Evolutionary conservation across 1,140 invertebrate genomes (phyloP), one percentile per base, ranked within the genome.

Genomic region (Plutomurus gul): DNA sequence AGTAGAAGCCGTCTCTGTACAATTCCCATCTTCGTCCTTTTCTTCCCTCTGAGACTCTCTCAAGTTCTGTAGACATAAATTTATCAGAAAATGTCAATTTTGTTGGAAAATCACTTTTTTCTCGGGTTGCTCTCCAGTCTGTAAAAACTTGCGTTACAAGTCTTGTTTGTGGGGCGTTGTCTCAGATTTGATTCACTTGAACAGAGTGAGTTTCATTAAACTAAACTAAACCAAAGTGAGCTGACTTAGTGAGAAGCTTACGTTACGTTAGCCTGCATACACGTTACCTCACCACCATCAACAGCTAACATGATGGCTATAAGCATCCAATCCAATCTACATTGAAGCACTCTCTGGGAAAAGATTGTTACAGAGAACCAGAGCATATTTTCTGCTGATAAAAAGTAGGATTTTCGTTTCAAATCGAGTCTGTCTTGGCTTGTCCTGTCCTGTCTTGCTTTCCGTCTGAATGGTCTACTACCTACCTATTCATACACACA

Each of bases 11-110:
- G n/a, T n/a, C n/a, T 20, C 25, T 33, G 56, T 33, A 33, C 25
- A 7, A 30, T 60, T 33, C 5, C 22, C 18, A 18, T 7, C n/a
- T 11, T 20, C 1, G 10, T 22, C 6, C 22, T 65, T 65, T 65
- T 30, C 56, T 6, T n/a, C 27, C 56, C 36, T 36, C 56, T 27
- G 27, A 65, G 56, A 65, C 56, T 65, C 56, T 65, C 25, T 33
- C 16, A 30, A n/a, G n/a, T 30, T 65, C 27, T 27, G 25, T 72
- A 72, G 72, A 77, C 81, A 82, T 82, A 82, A 82, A 82, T 82
- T 82, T 79, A 79, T 79, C 81, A 82, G 75, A 79, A 82, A 82
- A 82, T 82, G 81, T 82, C 81, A 82, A 82, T 82, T 82, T 82
- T 79, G 74, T 78, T 76, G 60, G 76, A 78, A 81, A 81, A 78